Evolutionary conservation across 1,140 invertebrate species (phyloP), one percentile per base, ranked within the genome.

Genomic region (Ceratosolen solmsi): DNA sequence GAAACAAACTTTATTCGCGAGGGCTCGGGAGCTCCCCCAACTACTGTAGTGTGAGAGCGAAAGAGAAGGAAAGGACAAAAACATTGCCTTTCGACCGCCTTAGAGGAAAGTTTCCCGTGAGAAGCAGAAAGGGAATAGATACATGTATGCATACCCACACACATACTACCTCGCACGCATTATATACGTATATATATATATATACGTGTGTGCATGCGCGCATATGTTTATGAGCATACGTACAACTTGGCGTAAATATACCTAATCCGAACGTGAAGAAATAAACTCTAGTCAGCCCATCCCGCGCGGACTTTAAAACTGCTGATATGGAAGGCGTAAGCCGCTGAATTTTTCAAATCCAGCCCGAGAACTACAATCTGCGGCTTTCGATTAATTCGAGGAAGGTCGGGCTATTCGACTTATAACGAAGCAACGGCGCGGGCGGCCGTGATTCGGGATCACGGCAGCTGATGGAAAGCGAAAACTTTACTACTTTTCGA

Each of bases 331-430:
- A 58, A 71, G 3, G 36, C 36, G 27, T 30, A 36, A 30, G n/a
- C 15, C 33, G 33, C 36, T 51, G 51, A 46, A 68, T 46, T 72
- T 73, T 54, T 33, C 8, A 46, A 5, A 5, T 36, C 30, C 7
- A 60, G 54, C 22, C 72, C 58, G 46, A 81, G 75, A 81, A 75
- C 56, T 81, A 60, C 79, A 81, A 58, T 81, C 77, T 25, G 54
- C 30, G 79, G 70, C 56, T 80, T 74, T 80, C 75, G 81, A 82
- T 79, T 82, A 82, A 79, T 82, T 73, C 46, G 56, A 30, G 30
- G n/a, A 30, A 49, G 36, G 75, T 46, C 74, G 33, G 54, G 22
- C 7, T 41, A 25, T 58, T n/a, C 5, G 36, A 76, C 11, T 76
- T 22, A 46, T 1, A 20, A 15, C 20, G 51, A 15, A 20, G 51